Base-by-base conservation (phyloP, 2,113 vertebrate genomes). In the Zootoca vivipara region DNA sequence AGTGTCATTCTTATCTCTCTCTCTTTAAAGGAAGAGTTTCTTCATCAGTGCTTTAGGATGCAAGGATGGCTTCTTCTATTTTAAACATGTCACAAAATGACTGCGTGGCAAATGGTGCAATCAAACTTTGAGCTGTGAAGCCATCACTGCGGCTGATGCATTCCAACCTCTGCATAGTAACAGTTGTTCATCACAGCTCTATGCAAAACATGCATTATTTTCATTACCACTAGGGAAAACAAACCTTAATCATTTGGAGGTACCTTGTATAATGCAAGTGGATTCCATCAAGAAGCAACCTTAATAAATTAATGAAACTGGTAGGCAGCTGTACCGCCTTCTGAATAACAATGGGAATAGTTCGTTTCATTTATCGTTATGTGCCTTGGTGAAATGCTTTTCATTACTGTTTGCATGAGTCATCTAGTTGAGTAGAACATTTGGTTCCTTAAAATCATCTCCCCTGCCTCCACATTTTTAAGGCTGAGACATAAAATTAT, bases 391-490 rank as follows among this genome's bases (percentile, higher is more conserved):
- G 65, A 62, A 46, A 33, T 33, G 52, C 22, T 83, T 46, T 62
- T 91, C 87, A 86, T 92, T 95, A 85, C 16, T 89, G 24, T 83
- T 87, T 85, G 62, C 79, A 92, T 93, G 88, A 93, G 92, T 95
- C 86, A 91, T 87, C 18, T 88, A 62, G 67, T 46, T 87, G 85
- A 92, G 67, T 22, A 46, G 86, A 93, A 95, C 83, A 92, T 87
- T 88, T 56, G 86, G 85, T 94, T 75, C 82, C 62, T 28, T 52
- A 86, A 96, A 91, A 79, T 58, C 77, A 90, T 87, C 89, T 85
- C 18, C 9, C 90, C 78, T 91, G 92, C 85, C 69, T 15, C 79
- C 22, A 3, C 70, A 73, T 4, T 79, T 78, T 92, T 40, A 30
- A 89, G 88, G 42, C 1, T 35, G n/a, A 89, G 87, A 85, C 87